Evolutionary conservation across 2,797 vertebrate genomes (phyloP), one percentile per base, ranked within the genome.

Genomic region (Psittacula derbiana): DNA sequence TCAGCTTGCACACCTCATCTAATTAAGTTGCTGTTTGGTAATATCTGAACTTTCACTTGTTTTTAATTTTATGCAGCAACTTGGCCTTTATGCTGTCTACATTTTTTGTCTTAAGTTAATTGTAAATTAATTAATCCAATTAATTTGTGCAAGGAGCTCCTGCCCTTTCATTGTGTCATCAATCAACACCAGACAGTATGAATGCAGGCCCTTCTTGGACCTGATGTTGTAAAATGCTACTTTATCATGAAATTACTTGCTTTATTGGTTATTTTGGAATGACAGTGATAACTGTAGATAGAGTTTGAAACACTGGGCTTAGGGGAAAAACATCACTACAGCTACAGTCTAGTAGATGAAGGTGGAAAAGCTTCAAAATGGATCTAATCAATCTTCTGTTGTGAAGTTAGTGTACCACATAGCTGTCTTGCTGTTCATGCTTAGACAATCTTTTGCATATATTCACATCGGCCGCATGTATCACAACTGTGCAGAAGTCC

Each of bases 311-410:
- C 58, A 55, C 72, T 70, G 89, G 66, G 80, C 88, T 96, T 95
- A 62, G 33, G 79, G 81, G 92, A 86, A 65, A 86, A 92, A 91
- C n/a, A 24, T 92, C 78, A 47, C 88, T 95, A 88, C 85, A 95
- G 91, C 93, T 82, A 52, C 74, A 70, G 83, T 86, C 80, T 91
- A 67, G 84, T 89, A 94, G 84, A 88, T 84, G 91, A 92, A 97
- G 89, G 96, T 91, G 96, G 93, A 96, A 97, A 92, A 92, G 58
- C 94, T 97, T 98, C 95, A 88, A 70, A 97, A 97, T 90, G 62
- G 79, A 96, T 96, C 71, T 86, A 88, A 92, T 98, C 94, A 71
- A 74, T 98, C 97, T 97, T 96, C 76, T 88, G 58, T 72, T 80
- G 74, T 78, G 93, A 92, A 83, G 72, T 81, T 53, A 87, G 88